Conservation (phyloP, 2,888 invertebrate genomes). For the Cephus nigrinus region DNA sequence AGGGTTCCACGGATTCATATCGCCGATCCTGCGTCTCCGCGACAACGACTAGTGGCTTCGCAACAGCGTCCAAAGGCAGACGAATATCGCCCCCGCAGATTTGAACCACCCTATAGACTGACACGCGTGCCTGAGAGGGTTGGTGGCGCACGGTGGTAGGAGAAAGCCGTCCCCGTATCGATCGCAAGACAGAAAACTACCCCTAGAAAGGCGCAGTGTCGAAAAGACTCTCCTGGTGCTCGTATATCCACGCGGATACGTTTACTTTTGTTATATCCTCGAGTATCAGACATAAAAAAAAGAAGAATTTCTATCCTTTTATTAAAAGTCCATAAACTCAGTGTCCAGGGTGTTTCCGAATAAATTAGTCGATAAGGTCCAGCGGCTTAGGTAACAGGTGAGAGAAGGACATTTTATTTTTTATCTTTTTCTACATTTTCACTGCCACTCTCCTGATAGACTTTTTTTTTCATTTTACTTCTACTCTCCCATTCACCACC, state of each 20-base stretch:
- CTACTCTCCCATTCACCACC: neutral
- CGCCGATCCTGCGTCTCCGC: neutral
- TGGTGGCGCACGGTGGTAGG: constrained; percentile 36
- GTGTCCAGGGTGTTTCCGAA: neutral
- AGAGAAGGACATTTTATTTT: neutral
- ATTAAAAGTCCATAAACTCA: neutral
- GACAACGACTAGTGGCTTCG: neutral
- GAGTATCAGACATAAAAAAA: neutral
- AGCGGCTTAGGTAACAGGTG: neutral
- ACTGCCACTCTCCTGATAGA: neutral
- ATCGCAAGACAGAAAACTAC: constrained; percentile 55
- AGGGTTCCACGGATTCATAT: neutral
- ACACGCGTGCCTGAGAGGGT: constrained; percentile 40
- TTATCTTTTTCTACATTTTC: neutral
- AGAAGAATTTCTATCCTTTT: constrained; percentile 1
- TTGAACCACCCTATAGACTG: constrained; percentile 2
- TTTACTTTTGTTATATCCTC: constrained; percentile 16
- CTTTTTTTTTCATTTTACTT: neutral
- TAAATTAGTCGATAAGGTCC: neutral
- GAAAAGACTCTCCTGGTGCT: constrained; percentile 44
- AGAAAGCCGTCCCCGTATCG: constrained; percentile 44
- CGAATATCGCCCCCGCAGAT: neutral
- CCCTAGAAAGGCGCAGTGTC: constrained; percentile 54
- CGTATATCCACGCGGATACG: constrained; percentile 40
- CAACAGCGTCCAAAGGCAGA: neutral